phyloP scores from a whole-genome alignment of 1,140 invertebrate genomes.

The Matsumurasca onukii region DNA sequence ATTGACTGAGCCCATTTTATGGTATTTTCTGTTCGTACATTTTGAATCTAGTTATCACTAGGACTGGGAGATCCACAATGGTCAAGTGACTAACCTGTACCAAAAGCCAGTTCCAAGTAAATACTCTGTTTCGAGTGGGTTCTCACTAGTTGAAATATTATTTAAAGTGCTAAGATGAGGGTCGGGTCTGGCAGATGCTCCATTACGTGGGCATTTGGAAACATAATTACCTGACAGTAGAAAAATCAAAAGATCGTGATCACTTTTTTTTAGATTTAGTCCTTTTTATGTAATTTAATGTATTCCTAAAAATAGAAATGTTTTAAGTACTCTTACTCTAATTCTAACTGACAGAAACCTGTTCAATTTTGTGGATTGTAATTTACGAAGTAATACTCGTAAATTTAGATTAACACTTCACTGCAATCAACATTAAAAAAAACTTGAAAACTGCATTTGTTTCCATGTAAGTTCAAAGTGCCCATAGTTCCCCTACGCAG shows the following conservation, averaged over 20 bases:
- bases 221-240: not conserved
- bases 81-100: not conserved
- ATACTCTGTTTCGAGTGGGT: not conserved
- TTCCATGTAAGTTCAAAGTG: no score
- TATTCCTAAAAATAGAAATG: not conserved
- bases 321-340: not conserved
- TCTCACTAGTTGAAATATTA: not conserved
- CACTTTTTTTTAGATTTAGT: not conserved
- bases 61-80: not conserved
- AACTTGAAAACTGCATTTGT: no score
- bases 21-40: no score
- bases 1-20: no score
- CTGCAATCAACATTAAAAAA: no score
- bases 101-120: not conserved
- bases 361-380: not conserved
- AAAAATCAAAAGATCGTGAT: not conserved
- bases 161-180: not conserved
- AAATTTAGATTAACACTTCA: no score
- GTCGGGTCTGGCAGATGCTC: not conserved
- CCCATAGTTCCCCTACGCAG: no score
- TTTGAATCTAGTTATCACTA: not conserved
- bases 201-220: not conserved
- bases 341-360: not conserved
- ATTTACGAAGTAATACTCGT: not conserved
- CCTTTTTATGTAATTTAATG: not conserved